Conservation (phyloP, 23 tunicate genomes). For the Oikopleura vanhoeffeni region DNA sequence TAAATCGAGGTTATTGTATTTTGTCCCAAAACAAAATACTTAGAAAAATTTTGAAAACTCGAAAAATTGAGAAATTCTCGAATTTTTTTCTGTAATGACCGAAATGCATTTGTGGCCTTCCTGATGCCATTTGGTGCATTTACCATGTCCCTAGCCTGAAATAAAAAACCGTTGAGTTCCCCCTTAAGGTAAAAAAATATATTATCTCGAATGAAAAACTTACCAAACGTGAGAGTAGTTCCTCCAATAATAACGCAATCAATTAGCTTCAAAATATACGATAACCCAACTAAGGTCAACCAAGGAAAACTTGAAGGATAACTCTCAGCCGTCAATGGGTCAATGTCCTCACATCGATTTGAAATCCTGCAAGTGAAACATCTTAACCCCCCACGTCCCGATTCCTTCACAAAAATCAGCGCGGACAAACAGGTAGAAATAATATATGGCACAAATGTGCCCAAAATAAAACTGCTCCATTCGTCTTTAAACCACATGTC, state of each 20-base stretch:
- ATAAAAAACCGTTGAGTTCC: too few species aligned
- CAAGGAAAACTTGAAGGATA: neutral
- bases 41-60: too few species aligned
- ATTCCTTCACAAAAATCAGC: conserved; percentile 31
- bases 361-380: conserved; percentile 50
- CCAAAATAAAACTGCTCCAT: conserved; percentile 51
- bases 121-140: too few species aligned
- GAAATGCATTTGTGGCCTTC: too few species aligned
- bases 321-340: neutral
- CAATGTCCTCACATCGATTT: conserved; percentile 19
- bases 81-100: too few species aligned
- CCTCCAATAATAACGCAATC: conserved; percentile 62
- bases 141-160: too few species aligned
- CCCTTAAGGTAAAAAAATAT: too few species aligned
- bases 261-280: conserved; percentile 29
- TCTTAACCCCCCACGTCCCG: conserved; percentile 24
- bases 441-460: conserved; percentile 33
- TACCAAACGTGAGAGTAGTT: conserved; percentile 29
- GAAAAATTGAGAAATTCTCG: too few species aligned
- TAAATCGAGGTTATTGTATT: too few species aligned
- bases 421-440: conserved; percentile 56
- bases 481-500: conserved; percentile 45
- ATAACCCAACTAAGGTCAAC: neutral
- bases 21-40: too few species aligned
- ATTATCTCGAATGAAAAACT: too few species aligned